Evolutionary conservation across 2,797 vertebrate species (phyloP), one percentile per base, ranked within the genome.

Genomic region (Falco columbarius): DNA sequence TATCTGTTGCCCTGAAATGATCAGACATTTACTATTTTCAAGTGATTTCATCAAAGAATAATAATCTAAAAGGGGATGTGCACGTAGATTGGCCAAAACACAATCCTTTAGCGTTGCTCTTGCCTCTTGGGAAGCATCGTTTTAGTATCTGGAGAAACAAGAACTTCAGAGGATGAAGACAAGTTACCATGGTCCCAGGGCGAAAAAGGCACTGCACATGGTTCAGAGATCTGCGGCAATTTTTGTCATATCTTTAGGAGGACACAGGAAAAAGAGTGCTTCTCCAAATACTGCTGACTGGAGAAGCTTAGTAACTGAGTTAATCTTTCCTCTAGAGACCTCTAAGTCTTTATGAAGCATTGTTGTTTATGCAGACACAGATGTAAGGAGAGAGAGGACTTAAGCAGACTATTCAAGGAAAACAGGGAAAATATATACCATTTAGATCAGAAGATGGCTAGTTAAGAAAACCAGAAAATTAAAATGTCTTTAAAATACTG

Each of bases 311-410:
- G 61, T 87, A 89, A 93, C 44, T 7, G 52, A 92, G 63, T 70
- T 66, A 88, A 66, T 56, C 71, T 83, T 93, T 80, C 17, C 81
- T 85, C 86, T 63, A 67, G 94, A 75, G 93, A 80, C 47, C n/a
- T 73, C 27, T 40, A 75, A 89, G 58, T 55, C 63, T 74, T 55
- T 52, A 79, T 5, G 12, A 90, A 91, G 44, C 55, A 85, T 16
- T 82, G 63, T 32, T 92, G 85, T 83, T 91, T 70, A 86, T 30
- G 20, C 15, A 94, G 77, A 67, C 62, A 58, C 49, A 94, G 56
- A 92, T 14, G 5, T 44, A 87, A 91, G 79, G 49, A 79, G 70
- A 84, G 44, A 89, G 63, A 79, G 5, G 17, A 23, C 46, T 80
- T 61, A 54, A 16, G 42, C 34, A 91, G 55, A 68, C 7, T 36